Evolutionary conservation across 23 tunicate species (phyloP).

Genomic region (Halocynthia aurantium): DNA sequence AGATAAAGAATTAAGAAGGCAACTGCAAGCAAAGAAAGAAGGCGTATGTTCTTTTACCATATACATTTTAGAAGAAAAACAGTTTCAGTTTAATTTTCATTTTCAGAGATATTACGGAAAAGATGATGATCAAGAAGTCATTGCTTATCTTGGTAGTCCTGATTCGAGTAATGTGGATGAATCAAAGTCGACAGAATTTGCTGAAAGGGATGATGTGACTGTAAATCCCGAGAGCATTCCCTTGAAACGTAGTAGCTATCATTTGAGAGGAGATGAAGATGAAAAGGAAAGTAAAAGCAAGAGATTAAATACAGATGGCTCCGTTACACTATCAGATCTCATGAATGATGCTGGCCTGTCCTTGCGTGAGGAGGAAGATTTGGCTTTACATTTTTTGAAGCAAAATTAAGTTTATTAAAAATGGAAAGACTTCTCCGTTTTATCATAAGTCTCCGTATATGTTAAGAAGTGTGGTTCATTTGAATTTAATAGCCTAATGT

Average conservation of each 20-base stretch:
- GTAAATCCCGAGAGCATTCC: neutral
- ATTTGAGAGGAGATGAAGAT: neutral
- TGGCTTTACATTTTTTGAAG: slow-evolving; percentile 18
- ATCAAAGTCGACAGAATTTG: neutral
- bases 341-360: slow-evolving; percentile 12
- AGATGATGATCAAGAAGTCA: slow-evolving; percentile 1
- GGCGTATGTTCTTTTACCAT: slow-evolving; percentile 8
- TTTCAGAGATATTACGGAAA: neutral
- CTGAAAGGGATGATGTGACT: neutral
- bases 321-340: neutral
- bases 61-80: neutral
- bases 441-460: too few species aligned
- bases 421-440: too few species aligned
- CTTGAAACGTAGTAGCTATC: neutral
- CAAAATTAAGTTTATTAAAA: neutral
- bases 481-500: too few species aligned
- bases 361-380: slow-evolving; percentile 9
- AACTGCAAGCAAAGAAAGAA: slow-evolving; percentile 6
- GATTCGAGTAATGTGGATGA: neutral
- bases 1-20: slow-evolving; percentile 32
- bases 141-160: slow-evolving; percentile 12
- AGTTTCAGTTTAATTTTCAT: neutral
- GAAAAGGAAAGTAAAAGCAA: neutral
- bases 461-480: too few species aligned
- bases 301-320: neutral